Evolutionary conservation across 1,140 invertebrate genomes (phyloP), one percentile per base, ranked within the genome.

Genomic region (Achatina immaculata): DNA sequence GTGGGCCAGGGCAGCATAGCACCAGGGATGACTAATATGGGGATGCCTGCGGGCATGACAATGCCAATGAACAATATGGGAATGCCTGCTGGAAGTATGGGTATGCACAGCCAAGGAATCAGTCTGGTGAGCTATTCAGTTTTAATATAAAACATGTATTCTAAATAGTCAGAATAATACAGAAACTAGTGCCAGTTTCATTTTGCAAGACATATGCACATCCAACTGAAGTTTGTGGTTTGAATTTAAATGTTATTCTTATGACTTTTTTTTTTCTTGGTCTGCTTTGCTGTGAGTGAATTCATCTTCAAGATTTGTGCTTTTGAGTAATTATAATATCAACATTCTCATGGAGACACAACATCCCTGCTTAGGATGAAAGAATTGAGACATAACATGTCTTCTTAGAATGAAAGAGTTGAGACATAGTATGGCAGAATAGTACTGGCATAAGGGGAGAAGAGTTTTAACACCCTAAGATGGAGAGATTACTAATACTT

Each of bases 31-130:
- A 58, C 16, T 31, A 51, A 72, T 40, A 77, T 68, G 24, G 72
- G 72, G 38, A 74, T 66, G 58, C 24, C 58, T 55, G 42, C 21
- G 24, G 40, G 66, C 45, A 80, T 76, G 45, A 48, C 66, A n/a
- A 74, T 73, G 51, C 48, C 68, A 19, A 69, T 69, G 42, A 38
- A 42, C 4, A 79, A 43, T 1, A 82, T 82, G 72, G 83, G 71
- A 40, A 82, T 84, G 80, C 66, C 28, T 6, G 28, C 43, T 34
- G n/a, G 31, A 14, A 40, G 73, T 36, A 31, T 75, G 45, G 43
- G 43, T 31, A 77, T 77, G 51, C 76, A 78, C 28, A n/a, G 45
- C 24, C 74, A 55, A 24, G 48, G 48, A 62, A 65, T 76, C 1
- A 65, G 42, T 24, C 38, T 76, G 48, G 74, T 76, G 31, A 76